Evolutionary conservation across 2,888 invertebrate species (phyloP).

Genomic region (Suillia variegata): DNA sequence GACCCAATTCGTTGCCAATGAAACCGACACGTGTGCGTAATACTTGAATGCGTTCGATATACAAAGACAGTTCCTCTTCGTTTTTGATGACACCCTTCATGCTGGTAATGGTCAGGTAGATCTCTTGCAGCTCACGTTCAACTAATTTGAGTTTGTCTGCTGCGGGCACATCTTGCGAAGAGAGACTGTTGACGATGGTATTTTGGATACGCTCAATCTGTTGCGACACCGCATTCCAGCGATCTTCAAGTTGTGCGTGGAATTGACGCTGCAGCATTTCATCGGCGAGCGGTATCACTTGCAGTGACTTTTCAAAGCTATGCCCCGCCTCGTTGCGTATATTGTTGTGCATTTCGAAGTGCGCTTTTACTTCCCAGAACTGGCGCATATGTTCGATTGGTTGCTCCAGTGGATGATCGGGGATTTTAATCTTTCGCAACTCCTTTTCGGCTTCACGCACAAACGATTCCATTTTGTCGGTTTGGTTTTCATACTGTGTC

Average conservation of each 20-base stretch:
- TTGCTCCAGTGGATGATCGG: constrained; percentile 67
- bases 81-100: constrained; percentile 81
- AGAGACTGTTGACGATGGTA: constrained; percentile 72
- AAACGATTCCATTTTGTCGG: constrained; percentile 78
- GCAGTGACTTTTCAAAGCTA: constrained; percentile 77
- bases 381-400: constrained; percentile 76
- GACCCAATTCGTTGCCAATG: constrained; percentile 80
- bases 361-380: constrained; percentile 89
- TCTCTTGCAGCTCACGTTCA: constrained; percentile 77
- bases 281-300: constrained; percentile 81
- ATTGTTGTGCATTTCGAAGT: constrained; percentile 82
- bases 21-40: constrained; percentile 75
- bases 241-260: constrained; percentile 77
- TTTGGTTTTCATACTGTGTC: constrained; percentile 74
- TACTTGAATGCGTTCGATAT: constrained; percentile 80
- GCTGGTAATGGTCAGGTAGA: constrained; percentile 71
- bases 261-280: constrained; percentile 81
- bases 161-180: constrained; percentile 74
- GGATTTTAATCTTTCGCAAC: constrained; percentile 68
- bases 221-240: constrained; percentile 72
- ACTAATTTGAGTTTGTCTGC: constrained; percentile 76
- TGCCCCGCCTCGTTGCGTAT: constrained; percentile 74
- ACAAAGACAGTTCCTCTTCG: constrained; percentile 80
- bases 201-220: constrained; percentile 72
- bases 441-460: constrained; percentile 76